phyloP scores from a whole-genome alignment of 2,888 invertebrate species.

The Amphipoea lucens region DNA sequence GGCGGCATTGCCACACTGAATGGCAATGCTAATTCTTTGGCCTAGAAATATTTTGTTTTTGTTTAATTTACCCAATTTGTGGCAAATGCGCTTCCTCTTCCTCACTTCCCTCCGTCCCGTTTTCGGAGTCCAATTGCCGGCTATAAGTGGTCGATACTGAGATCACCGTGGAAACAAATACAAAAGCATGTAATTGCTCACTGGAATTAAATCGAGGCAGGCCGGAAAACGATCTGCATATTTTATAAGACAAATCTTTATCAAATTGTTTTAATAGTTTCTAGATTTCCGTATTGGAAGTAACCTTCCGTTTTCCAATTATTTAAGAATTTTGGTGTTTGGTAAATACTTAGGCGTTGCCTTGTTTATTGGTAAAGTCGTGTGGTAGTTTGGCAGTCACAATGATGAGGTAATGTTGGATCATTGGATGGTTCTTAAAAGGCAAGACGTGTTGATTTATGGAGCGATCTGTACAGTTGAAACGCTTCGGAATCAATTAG shows the following conservation, averaged over 20 bases:
- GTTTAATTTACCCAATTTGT: slow-evolving; percentile 4
- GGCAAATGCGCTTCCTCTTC: slow-evolving; percentile 46
- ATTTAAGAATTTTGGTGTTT: slow-evolving; percentile 34
- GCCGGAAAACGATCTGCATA: slow-evolving; percentile 58
- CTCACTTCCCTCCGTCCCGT: slow-evolving; percentile 6
- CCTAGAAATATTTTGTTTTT: slow-evolving; percentile 18
- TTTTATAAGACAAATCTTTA: slow-evolving; percentile 53
- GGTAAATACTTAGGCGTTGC: background rate
- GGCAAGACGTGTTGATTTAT: background rate
- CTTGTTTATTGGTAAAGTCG: background rate
- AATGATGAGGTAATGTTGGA: background rate
- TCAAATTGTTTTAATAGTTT: slow-evolving; percentile 56
- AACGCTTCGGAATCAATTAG: background rate
- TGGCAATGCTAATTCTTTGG: no score
- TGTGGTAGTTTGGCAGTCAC: background rate
- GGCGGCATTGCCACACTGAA: no score
- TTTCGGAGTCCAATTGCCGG: slow-evolving; percentile 17
- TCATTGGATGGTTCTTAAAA: background rate
- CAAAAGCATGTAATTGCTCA: slow-evolving; percentile 56
- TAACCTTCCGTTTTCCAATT: slow-evolving; percentile 61
- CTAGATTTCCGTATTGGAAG: slow-evolving; percentile 53
- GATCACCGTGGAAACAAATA: slow-evolving; percentile 50
- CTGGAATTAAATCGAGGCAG: slow-evolving; percentile 54
- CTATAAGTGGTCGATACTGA: slow-evolving; percentile 33
- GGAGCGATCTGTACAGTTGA: background rate